A percentile compares a stretch with the other conserved stretches of the same genome.
Conservation (phyloP, 2,797 vertebrate species). For the Artibeus lituratus region DNA sequence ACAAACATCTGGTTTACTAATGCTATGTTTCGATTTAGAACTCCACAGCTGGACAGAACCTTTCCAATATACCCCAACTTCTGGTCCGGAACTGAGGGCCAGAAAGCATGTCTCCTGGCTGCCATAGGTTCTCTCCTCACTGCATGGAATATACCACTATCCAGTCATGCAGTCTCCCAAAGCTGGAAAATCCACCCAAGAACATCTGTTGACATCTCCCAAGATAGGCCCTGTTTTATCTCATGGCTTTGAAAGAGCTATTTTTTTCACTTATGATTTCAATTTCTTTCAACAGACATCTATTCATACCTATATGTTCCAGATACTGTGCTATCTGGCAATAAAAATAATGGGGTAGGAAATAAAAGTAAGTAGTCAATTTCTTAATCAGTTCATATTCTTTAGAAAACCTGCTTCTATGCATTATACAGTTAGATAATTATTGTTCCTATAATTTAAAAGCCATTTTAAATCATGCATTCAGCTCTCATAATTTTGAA, state of each 20-base stretch:
- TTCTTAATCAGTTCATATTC: not conserved
- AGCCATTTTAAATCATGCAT: not conserved
- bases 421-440: not conserved
- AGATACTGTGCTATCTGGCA: not conserved
- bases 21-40: not conserved
- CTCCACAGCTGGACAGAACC: not conserved
- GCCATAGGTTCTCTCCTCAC: not conserved
- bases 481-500: not conserved
- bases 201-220: not conserved
- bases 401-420: not conserved
- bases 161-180: not conserved
- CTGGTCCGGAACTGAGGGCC: not conserved
- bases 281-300: not conserved
- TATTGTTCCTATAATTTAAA: not conserved
- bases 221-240: not conserved
- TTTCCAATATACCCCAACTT: not conserved
- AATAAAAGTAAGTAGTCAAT: not conserved
- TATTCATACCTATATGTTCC: not conserved
- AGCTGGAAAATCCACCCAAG: not conserved
- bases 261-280: constrained; percentile 19
- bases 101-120: not conserved
- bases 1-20: not conserved
- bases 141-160: not conserved
- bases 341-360: constrained; percentile 27
- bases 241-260: not conserved